Base-by-base conservation (phyloP, 2,888 invertebrate genomes). In the Phengaris alcon region DNA sequence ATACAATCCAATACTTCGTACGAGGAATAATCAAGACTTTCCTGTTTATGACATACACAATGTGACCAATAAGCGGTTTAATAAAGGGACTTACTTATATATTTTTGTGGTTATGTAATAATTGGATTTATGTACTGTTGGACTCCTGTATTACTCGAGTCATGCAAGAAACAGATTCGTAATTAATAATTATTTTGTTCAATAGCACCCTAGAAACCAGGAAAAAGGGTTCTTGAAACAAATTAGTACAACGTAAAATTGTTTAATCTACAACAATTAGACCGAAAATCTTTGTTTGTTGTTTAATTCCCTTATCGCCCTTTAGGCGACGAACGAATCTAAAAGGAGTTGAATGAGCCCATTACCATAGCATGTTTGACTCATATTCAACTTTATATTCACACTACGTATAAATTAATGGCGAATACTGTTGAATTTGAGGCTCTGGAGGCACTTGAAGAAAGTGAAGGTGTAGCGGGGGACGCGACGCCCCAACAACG, bases 401-500 rank as follows among this genome's bases (percentile, higher is more conserved):
- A 64, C 64, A 64, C 64, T 64, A 35, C 64, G 44, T 44, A 13
- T 64, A 44, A 64, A 64, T 64, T 64, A 64, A 64, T 2, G 35
- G 64, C 64, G 35, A 64, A 44, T 64, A 64, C 35, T 64, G 12
- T 35, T 64, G 80, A 80, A 80, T 80, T 80, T 79, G 76, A 77
- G 79, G 79, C 80, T 80, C 79, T 80, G 79, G 79, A 81, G 80
- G 78, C 79, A 79, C 83, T 77, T 13, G 83, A 86, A 86, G 88
- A 86, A 88, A 87, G 87, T 86, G 86, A 88, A 87, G 85, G 85
- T 87, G 77, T 77, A 55, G 87, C 83, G 88, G 86, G 88, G 90
- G 86, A 82, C 82, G 88, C 82, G 86, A 84, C 88, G 85, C 90
- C 91, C 88, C 87, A 87, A 80, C 89, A 85, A 92, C 91, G 89